Conservation (phyloP, 2,888 invertebrate genomes). For the Agrotis clavis region DNA sequence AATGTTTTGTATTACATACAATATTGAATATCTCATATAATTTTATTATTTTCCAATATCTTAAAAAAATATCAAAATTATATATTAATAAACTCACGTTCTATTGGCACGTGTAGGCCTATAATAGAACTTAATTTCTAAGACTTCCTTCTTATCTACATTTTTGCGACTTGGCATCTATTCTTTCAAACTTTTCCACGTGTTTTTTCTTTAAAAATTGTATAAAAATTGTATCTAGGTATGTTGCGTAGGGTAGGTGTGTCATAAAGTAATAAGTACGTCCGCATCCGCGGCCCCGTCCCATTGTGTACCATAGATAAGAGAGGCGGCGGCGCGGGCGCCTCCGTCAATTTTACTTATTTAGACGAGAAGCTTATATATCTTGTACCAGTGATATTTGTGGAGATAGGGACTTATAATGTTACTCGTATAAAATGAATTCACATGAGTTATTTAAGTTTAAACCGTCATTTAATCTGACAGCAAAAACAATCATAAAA, state of each 20-base stretch:
- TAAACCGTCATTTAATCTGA: slow-evolving; percentile 6
- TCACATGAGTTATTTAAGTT: slow-evolving; percentile 15
- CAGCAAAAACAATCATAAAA: slow-evolving; percentile 4
- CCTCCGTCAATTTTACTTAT: slow-evolving; percentile 51
- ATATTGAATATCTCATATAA: too few relatives aligned
- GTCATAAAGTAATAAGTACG: slow-evolving; percentile 70
- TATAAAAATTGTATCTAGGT: slow-evolving; percentile 29
- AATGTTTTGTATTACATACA: too few relatives aligned
- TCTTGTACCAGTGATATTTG: slow-evolving; percentile 21
- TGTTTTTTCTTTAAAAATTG: slow-evolving; percentile 39
- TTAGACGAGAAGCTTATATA: slow-evolving; percentile 42
- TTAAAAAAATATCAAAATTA: too few relatives aligned
- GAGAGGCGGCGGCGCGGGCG: slow-evolving; percentile 48
- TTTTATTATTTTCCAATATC: too few relatives aligned
- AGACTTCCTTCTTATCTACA: too few relatives aligned
- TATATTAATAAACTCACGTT: neutral
- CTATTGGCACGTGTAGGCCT: neutral
- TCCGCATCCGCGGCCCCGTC: slow-evolving; percentile 67
- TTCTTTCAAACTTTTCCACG: neutral
- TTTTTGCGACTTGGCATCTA: neutral
- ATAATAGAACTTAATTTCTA: neutral
- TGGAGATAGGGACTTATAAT: neutral
- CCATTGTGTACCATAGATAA: slow-evolving; percentile 64
- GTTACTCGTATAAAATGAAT: neutral
- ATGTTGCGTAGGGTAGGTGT: slow-evolving; percentile 51